Base-by-base conservation (phyloP, 2,797 vertebrate species). In the Eospalax fontanierii region DNA sequence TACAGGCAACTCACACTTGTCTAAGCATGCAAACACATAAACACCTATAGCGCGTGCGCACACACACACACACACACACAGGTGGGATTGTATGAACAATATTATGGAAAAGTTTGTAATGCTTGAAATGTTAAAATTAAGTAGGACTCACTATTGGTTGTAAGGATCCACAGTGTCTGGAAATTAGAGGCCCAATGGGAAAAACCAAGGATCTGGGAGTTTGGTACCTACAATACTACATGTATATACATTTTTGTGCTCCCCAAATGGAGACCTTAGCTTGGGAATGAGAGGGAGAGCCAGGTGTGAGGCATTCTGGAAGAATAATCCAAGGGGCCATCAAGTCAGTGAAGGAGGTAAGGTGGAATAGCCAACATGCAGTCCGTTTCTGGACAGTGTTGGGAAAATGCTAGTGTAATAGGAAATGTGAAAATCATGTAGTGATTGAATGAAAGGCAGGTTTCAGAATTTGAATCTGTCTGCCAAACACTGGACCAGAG, bases 121-220 rank as follows among this genome's bases (percentile, higher is more conserved):
- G 43, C 24, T 61, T 40, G 43, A 73, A 87, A 50, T 15, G 43
- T 22, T 95, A 73, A 87, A 43, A 22, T 96, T 80, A 90, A 74
- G 7, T 43, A 28, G 35, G 66, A 84, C 21, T 14, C 46, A 28
- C n/a, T 54, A 38, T 24, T 43, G 30, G 24, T 59, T 40, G 21
- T 87, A 57, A 78, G 26, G n/a, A 24, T 46, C 16, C 46, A 16
- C 50, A 18, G 57, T 40, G 30, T 35, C 33, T 79, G 0, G 2
- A 94, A 70, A 43, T n/a, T 38, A 54, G 50, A 26, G 3, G 43
- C 43, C 54, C 28, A 7, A 19, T 28, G 16, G 15, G 6, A 61
- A 76, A 35, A 40, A 19, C 28, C 54, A 65, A 21, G 35, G 22
- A 61, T 43, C 59, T 14, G 59, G 33, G 66, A 43, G 2, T 57